phyloP scores from a whole-genome alignment of 2,888 invertebrate species.

The Rhogogaster chlorosoma region DNA sequence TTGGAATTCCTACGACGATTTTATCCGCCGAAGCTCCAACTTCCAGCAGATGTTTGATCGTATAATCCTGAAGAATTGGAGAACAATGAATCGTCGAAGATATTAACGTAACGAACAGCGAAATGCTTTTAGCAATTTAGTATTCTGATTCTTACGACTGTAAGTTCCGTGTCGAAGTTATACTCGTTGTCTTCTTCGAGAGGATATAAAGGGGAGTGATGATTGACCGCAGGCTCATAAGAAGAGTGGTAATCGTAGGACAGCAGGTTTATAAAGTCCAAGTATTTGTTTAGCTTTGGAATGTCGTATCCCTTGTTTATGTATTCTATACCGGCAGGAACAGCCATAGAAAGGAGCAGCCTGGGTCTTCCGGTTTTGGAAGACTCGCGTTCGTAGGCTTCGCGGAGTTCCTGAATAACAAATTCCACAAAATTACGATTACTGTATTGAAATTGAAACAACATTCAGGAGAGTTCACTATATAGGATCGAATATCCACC shows the following conservation, averaged over 20 bases:
- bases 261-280: constrained; percentile 95
- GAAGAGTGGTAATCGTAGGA: constrained; percentile 97
- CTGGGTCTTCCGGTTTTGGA: constrained; percentile 89
- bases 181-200: constrained; percentile 92
- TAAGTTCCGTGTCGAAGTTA: constrained; percentile 92
- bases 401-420: constrained; percentile 85
- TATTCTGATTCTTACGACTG: constrained; percentile 87
- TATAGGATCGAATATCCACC: constrained; percentile 75
- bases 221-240: constrained; percentile 94
- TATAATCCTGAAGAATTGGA: constrained; percentile 85
- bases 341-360: constrained; percentile 94
- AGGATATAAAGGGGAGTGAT: constrained; percentile 92
- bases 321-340: constrained; percentile 95
- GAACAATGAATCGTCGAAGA: not conserved
- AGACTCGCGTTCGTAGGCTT: constrained; percentile 93
- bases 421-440: not conserved
- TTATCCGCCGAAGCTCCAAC: constrained; percentile 90
- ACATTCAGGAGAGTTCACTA: not conserved
- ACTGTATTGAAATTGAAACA: not conserved
- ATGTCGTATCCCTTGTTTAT: constrained; percentile 96
- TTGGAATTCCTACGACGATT: constrained; percentile 92
- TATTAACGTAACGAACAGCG: not conserved
- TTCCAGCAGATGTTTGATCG: constrained; percentile 90
- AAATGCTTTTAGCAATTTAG: not conserved
- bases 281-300: constrained; percentile 90